Evolutionary conservation across 2,797 vertebrate genomes (phyloP).

Genomic region (Ataeniobius toweri): DNA sequence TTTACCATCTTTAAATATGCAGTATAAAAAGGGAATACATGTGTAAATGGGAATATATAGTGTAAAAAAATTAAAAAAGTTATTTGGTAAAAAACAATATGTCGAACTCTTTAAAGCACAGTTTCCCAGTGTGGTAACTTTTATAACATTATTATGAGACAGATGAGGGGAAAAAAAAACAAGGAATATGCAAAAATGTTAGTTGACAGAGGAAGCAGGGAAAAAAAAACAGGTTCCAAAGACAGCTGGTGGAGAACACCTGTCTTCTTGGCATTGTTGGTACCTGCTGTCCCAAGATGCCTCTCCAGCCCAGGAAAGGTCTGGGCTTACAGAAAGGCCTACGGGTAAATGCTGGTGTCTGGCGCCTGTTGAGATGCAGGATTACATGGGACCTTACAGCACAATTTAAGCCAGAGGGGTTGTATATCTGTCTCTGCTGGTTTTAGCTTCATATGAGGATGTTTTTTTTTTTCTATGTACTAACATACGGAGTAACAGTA

Average conservation of each 20-base stretch:
- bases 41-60: background rate
- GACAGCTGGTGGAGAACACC: slow-evolving; percentile 81
- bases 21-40: background rate
- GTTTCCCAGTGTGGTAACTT: slow-evolving; percentile 26
- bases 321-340: slow-evolving; percentile 73
- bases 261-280: slow-evolving; percentile 75
- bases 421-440: slow-evolving; percentile 58
- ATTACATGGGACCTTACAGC: slow-evolving; percentile 76
- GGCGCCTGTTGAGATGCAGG: slow-evolving; percentile 69
- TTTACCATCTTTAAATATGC: background rate
- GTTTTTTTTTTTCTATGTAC: slow-evolving; percentile 12
- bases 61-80: background rate
- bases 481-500: slow-evolving; percentile 32
- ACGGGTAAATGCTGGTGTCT: slow-evolving; percentile 75
- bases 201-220: slow-evolving; percentile 37
- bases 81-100: background rate
- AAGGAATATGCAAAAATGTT: slow-evolving; percentile 42
- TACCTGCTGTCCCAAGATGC: slow-evolving; percentile 73
- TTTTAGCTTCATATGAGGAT: slow-evolving; percentile 55
- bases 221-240: slow-evolving; percentile 43
- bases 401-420: slow-evolving; percentile 62
- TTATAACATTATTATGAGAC: slow-evolving; percentile 26
- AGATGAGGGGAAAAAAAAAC: slow-evolving; percentile 31
- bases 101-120: slow-evolving; percentile 7
- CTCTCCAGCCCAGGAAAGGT: slow-evolving; percentile 71